phyloP scores from a whole-genome alignment of 2,797 vertebrate genomes.

The Acipenser transmontanus region DNA sequence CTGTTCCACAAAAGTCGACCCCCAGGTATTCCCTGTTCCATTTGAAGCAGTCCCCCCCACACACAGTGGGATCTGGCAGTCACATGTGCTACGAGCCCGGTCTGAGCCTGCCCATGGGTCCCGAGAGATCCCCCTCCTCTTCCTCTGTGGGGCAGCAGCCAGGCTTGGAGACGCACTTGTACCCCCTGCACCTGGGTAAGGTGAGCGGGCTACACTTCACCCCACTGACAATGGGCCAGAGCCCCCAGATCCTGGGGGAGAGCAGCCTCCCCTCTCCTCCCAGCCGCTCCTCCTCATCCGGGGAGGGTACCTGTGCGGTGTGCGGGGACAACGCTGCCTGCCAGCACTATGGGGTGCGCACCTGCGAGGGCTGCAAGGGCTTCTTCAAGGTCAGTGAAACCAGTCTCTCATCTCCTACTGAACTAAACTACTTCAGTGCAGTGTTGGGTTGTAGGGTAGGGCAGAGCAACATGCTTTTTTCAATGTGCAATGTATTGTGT shows the following conservation, averaged over 20 bases:
- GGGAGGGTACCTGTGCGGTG: constrained; percentile 91
- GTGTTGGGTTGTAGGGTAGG: no score
- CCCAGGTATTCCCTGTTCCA: constrained; percentile 79
- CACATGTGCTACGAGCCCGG: constrained; percentile 63
- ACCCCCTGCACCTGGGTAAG: constrained; percentile 74
- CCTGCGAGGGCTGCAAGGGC: constrained; percentile 97
- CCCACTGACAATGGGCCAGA: constrained; percentile 69
- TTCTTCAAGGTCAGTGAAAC: constrained; percentile 84
- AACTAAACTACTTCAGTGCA: no score
- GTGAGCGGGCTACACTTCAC: constrained; percentile 73
- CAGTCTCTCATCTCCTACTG: no score
- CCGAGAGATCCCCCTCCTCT: constrained; percentile 62
- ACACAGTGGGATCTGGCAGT: constrained; percentile 61
- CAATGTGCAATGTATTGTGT: no score
- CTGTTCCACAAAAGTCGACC: constrained; percentile 69
- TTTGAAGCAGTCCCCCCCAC: constrained; percentile 83
- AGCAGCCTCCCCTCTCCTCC: constrained; percentile 80
- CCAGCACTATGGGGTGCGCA: constrained; percentile 96
- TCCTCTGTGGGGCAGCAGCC: constrained; percentile 53
- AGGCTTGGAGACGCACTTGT: constrained; percentile 69
- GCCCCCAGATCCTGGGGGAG: constrained; percentile 70
- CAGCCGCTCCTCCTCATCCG: constrained; percentile 71
- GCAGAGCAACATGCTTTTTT: no score
- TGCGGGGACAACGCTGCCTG: constrained; percentile 96
- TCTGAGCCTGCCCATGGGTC: constrained; percentile 65